Percentiles rank a stretch among this genome's conserved stretches.
phyloP scores from a whole-genome alignment of 2,888 invertebrate species.

The Acanthosepion pharaonis region DNA sequence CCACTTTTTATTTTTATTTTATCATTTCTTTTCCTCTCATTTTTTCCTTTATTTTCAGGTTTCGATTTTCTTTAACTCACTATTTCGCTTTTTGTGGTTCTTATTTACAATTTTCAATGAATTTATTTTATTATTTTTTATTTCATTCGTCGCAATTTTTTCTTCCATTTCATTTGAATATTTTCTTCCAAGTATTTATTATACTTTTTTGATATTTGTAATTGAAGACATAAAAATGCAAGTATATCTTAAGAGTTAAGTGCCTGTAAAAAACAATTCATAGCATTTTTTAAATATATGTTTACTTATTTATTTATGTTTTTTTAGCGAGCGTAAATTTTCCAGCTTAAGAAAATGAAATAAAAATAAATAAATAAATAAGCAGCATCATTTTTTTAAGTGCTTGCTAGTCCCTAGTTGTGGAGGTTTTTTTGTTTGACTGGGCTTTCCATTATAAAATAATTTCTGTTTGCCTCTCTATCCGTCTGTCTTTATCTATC shows the following conservation, averaged over 20 bases:
- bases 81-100: background rate
- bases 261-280: conserved; percentile 6
- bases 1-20: background rate
- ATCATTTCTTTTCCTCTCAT: background rate
- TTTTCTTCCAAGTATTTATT: background rate
- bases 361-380: background rate
- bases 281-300: background rate
- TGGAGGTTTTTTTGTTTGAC: background rate
- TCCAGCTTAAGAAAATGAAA: background rate
- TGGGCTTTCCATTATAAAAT: background rate
- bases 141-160: background rate
- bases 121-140: background rate
- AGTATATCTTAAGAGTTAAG: conserved; percentile 33
- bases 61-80: background rate
- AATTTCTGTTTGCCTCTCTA: background rate
- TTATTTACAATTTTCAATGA: background rate
- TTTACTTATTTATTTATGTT: background rate
- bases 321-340: background rate
- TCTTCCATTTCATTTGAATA: background rate
- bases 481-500: background rate
- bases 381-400: background rate
- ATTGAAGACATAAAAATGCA: background rate
- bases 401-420: background rate
- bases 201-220: background rate
- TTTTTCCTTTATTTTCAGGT: background rate